Conservation (phyloP, 2,888 invertebrate species). For the Trilocha varians region DNA sequence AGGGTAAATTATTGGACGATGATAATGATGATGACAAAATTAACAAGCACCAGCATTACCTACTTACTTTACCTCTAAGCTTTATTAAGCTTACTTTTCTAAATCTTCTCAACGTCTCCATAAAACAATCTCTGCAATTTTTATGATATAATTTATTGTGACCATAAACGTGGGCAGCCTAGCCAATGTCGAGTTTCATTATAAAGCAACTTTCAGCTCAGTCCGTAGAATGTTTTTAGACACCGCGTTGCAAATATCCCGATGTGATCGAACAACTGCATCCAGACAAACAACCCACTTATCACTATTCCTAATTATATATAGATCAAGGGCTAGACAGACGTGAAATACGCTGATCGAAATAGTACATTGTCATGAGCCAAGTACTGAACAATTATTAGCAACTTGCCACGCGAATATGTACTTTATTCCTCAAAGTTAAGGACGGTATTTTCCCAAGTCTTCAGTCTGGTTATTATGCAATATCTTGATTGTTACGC, state of each 20-base stretch:
- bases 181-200: no score
- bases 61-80: no score
- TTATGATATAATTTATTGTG: no score
- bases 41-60: no score
- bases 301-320: conserved; percentile 21
- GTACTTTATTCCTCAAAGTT: conserved; percentile 24
- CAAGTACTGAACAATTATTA: conserved; percentile 55
- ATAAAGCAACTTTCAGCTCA: no score
- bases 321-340: conserved; percentile 58
- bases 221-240: not conserved
- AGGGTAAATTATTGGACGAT: no score
- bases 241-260: not conserved
- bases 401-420: conserved; percentile 25
- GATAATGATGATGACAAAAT: no score
- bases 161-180: no score
- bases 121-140: no score
- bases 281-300: not conserved
- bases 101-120: no score
- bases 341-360: conserved; percentile 42
- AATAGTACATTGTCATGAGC: conserved; percentile 56
- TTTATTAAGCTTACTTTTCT: no score
- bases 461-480: no score
- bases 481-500: not conserved
- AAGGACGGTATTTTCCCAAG: not conserved
- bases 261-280: not conserved